Percentiles rank a stretch among this genome's conserved stretches.
Conservation (phyloP, 30 jellyfish, hydroid and myxozoan species). For the Aurelia sp. region DNA sequence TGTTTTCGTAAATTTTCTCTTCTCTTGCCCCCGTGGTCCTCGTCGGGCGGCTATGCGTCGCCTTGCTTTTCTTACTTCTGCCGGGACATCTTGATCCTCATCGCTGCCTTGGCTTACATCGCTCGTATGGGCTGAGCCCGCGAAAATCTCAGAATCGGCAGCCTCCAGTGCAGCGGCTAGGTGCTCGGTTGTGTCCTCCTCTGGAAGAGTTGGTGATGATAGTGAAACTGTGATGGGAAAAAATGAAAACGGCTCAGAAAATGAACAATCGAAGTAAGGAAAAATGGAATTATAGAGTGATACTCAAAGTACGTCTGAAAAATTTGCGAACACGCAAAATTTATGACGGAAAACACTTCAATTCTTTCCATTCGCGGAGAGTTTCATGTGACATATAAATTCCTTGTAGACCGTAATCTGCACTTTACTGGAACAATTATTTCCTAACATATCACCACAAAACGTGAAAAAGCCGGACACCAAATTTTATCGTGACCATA, state of each 20-base stretch:
- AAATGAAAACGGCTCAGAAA: background rate
- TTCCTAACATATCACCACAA: background rate
- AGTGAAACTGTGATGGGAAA: conserved; percentile 28
- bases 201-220: background rate
- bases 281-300: too few relatives aligned
- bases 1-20: conserved; percentile 42
- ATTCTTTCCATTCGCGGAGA: background rate
- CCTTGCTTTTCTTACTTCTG: background rate
- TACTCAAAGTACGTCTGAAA: background rate
- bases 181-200: conserved; percentile 11
- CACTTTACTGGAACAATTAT: background rate
- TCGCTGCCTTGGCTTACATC: background rate
- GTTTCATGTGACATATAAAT: background rate
- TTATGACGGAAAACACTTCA: too few relatives aligned
- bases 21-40: conserved; percentile 9
- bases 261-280: background rate
- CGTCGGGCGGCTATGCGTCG: conserved; percentile 55
- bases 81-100: background rate
- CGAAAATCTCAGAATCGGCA: background rate
- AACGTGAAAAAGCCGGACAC: background rate
- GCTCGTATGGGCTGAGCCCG: background rate
- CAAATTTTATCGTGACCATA: too few relatives aligned
- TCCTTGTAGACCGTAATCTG: background rate
- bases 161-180: conserved; percentile 62
- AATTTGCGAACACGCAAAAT: too few relatives aligned